Conservation (phyloP, 2,113 vertebrate species). For the Potamarius usumacintae region DNA sequence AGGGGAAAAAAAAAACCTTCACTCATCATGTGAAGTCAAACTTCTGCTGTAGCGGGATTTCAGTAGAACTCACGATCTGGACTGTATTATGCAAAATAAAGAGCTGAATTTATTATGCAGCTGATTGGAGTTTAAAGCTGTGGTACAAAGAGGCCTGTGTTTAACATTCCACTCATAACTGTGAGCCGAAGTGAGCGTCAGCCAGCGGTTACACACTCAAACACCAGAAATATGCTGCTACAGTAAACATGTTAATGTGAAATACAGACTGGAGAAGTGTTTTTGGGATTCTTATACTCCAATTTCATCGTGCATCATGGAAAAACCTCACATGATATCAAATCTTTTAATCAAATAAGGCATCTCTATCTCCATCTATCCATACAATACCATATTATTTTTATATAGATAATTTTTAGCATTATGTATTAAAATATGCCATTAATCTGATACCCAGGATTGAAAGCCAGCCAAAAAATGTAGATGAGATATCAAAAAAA, state of each 20-base stretch:
- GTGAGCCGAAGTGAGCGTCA: not conserved
- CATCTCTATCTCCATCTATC: not conserved
- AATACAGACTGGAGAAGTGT: not conserved
- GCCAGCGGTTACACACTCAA: constrained; percentile 11
- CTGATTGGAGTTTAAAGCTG: constrained; percentile 9
- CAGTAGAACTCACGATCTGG: no score
- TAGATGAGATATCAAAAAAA: not conserved
- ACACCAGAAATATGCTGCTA: constrained; percentile 3
- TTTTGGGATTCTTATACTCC: no score
- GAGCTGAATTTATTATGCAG: not conserved
- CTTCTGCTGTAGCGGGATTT: not conserved
- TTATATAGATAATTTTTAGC: not conserved
- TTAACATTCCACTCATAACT: constrained; percentile 57
- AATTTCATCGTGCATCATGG: not conserved
- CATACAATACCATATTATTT: not conserved
- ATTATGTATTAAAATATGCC: not conserved
- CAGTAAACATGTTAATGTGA: not conserved
- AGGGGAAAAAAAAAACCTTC: not conserved
- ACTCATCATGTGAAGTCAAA: not conserved
- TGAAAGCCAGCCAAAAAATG: not conserved
- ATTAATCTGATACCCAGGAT: not conserved
- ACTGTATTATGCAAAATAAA: not conserved
- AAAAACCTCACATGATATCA: not conserved
- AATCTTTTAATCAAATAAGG: not conserved
- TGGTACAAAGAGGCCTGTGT: constrained; percentile 39